These are phyloP conservation scores for Acanthaster planci DNA, from an alignment of 35 echinoderm and acorn worm species.

Conservation along the genomic window DNA sequence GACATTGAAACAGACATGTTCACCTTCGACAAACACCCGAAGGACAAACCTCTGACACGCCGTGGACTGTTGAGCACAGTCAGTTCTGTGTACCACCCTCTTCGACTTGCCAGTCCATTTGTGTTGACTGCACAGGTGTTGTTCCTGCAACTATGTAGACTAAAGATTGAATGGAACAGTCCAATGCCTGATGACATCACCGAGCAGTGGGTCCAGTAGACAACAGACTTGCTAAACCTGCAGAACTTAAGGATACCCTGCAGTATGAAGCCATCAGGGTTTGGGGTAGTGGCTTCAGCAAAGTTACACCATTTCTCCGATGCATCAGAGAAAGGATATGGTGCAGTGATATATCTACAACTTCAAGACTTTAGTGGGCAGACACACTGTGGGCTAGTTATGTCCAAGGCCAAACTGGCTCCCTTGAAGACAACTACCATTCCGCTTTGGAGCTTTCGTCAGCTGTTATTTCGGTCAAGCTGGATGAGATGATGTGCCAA, in stretches of 20 bases:
- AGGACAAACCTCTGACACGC: slow-evolving; percentile 52
- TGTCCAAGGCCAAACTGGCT: slow-evolving; percentile 25
- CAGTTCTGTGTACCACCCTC: slow-evolving; percentile 58
- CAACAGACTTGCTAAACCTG: slow-evolving; percentile 16
- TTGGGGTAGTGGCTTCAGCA: slow-evolving; percentile 22
- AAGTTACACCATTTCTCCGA: slow-evolving; percentile 61
- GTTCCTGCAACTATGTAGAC: slow-evolving; percentile 51
- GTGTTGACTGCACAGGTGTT: slow-evolving; percentile 45
- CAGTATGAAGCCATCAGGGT: slow-evolving; percentile 51
- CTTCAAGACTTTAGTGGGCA: slow-evolving; percentile 30
- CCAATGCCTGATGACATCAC: neutral
- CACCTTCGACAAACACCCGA: slow-evolving; percentile 34
- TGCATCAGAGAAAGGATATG: slow-evolving; percentile 48
- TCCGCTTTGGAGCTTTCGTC: slow-evolving; percentile 33
- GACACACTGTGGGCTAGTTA: slow-evolving; percentile 22
- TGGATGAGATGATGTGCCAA: slow-evolving; percentile 2
- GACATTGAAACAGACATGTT: slow-evolving; percentile 54
- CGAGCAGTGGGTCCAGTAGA: slow-evolving; percentile 44
- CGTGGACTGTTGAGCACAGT: slow-evolving; percentile 55
- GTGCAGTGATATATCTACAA: slow-evolving; percentile 43
- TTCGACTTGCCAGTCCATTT: slow-evolving; percentile 48
- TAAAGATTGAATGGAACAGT: slow-evolving; percentile 53
- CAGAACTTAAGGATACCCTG: slow-evolving; percentile 20
- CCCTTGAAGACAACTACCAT: slow-evolving; percentile 33
- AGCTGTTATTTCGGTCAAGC: slow-evolving; percentile 39